phyloP scores from a whole-genome alignment of 2,888 invertebrate genomes.

The Junonia oenone region DNA sequence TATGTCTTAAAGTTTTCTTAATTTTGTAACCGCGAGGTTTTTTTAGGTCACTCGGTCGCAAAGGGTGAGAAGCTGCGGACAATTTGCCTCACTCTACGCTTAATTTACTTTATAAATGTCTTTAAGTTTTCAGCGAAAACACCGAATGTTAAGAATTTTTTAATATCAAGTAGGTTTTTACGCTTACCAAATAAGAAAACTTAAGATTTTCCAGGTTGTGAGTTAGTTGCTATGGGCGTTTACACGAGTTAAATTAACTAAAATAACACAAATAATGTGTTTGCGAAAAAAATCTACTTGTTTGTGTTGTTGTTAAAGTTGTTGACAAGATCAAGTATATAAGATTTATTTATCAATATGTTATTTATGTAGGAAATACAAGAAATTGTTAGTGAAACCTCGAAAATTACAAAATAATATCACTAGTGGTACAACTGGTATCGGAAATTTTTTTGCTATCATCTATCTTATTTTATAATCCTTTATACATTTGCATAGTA shows the following conservation, averaged over 20 bases:
- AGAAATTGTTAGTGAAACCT: neutral
- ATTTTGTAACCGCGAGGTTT: constrained; percentile 40
- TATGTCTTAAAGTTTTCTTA: constrained; percentile 51
- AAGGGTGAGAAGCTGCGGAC: constrained; percentile 53
- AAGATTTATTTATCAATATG: neutral
- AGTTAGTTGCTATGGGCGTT: too few species aligned
- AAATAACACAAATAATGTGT: neutral
- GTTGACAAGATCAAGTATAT: neutral
- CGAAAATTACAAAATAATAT: neutral
- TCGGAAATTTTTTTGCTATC: neutral
- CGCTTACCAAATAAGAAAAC: constrained; percentile 3
- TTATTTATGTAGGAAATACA: neutral
- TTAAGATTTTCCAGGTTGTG: neutral
- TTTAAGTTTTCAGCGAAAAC: constrained; percentile 43
- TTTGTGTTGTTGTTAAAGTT: neutral
- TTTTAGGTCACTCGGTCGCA: constrained; percentile 49
- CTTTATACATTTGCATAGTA: constrained; percentile 22
- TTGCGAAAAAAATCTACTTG: neutral
- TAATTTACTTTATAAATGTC: constrained; percentile 66
- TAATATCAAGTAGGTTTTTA: constrained; percentile 3
- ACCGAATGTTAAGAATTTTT: constrained; percentile 16
- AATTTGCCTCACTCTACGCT: constrained; percentile 58
- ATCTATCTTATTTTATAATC: constrained; percentile 15
- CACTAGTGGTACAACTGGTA: neutral
- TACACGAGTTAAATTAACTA: too few species aligned